These are phyloP conservation scores for Platygyra sinensis DNA, from an alignment of 64 coral and sea anemone species.

Conservation along the genomic window DNA sequence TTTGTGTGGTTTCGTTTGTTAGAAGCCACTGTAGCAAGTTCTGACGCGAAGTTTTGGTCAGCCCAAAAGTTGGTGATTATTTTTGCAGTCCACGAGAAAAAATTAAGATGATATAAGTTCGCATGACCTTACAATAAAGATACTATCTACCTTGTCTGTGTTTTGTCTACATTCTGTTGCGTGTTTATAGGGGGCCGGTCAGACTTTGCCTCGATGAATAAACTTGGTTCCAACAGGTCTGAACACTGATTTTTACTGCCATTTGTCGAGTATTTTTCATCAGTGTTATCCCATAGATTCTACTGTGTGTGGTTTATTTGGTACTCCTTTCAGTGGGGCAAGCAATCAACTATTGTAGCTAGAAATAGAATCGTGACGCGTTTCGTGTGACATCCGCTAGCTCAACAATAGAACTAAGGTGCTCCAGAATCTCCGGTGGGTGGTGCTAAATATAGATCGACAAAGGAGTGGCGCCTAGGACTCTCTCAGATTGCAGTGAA, in stretches of 20 bases:
- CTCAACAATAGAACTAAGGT: neutral
- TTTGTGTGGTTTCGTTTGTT: neutral
- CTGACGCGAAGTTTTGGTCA: too few species aligned
- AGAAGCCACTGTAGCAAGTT: neutral
- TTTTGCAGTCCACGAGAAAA: neutral
- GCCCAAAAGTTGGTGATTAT: neutral
- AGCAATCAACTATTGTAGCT: neutral
- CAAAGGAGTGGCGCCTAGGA: neutral
- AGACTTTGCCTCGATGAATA: too few species aligned
- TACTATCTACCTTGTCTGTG: neutral
- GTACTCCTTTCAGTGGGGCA: neutral
- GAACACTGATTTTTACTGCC: too few species aligned
- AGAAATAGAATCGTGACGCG: neutral
- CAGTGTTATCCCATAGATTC: too few species aligned
- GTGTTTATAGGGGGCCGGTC: neutral
- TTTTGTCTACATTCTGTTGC: neutral
- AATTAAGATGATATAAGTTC: neutral
- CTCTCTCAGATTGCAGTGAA: neutral
- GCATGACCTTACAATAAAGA: neutral
- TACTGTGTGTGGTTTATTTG: neutral
- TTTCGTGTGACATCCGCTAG: neutral
- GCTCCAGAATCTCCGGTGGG: constrained; percentile 6
- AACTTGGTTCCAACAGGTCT: too few species aligned
- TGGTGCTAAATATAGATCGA: constrained; percentile 20
- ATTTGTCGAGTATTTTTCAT: too few species aligned